Evolutionary conservation across 2,888 invertebrate genomes (phyloP).

Genomic region (Nomada ruficornis): DNA sequence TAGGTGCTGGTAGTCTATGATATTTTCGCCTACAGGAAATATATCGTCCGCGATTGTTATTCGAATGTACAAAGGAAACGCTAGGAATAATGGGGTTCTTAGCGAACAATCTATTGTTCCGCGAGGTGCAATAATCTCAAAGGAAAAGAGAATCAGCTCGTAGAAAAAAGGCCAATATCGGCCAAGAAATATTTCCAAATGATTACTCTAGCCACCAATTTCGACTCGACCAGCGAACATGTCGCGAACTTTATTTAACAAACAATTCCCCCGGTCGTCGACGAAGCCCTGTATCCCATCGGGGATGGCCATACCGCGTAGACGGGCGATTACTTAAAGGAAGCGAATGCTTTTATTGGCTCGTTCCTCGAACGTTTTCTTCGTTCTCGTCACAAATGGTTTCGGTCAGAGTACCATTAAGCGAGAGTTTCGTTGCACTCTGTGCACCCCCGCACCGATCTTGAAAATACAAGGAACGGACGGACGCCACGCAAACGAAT

Average conservation of each 20-base stretch:
- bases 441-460: conserved; percentile 4
- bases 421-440: conserved; percentile 45
- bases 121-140: no score
- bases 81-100: no score
- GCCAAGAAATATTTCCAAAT: no score
- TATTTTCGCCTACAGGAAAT: no score
- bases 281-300: conserved; percentile 10
- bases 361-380: conserved; percentile 50
- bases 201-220: no score
- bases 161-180: no score
- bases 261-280: conserved; percentile 9
- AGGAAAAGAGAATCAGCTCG: no score
- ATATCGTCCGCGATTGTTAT: no score
- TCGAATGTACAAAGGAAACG: no score
- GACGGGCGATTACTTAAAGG: conserved; percentile 57
- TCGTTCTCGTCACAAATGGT: conserved; percentile 51
- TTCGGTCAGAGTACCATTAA: conserved; percentile 66
- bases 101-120: no score
- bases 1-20: no score
- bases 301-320: conserved; percentile 45
- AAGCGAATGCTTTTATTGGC: conserved; percentile 63
- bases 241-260: conserved; percentile 14
- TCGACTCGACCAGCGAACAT: no score
- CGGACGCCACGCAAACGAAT: background rate
- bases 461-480: conserved; percentile 51